A percentile compares a stretch with the other conserved stretches of the same genome.
phyloP scores from a whole-genome alignment of 2,113 vertebrate genomes.

The Sylvia atricapilla region DNA sequence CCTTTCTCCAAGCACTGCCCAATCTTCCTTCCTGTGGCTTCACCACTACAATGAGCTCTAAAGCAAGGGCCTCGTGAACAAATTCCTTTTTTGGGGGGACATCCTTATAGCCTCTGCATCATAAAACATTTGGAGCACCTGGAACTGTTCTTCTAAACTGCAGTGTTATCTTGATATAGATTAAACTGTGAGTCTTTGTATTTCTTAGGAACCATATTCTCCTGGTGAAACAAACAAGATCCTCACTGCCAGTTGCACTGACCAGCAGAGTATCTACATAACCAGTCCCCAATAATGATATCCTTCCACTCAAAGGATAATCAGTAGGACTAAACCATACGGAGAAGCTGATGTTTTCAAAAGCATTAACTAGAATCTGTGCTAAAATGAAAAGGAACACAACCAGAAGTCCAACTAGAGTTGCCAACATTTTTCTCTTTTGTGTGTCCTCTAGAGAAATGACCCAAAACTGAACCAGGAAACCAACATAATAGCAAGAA shows the following conservation, averaged over 20 bases:
- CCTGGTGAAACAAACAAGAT: not conserved
- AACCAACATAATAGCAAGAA: constrained; percentile 16
- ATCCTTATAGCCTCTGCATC: not conserved
- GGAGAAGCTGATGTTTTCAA: not conserved
- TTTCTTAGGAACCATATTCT: not conserved
- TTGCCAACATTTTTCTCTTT: constrained; percentile 15
- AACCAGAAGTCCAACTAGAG: not conserved
- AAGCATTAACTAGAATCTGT: not conserved
- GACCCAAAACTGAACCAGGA: constrained; percentile 28
- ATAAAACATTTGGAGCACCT: not conserved
- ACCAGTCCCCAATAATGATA: not conserved
- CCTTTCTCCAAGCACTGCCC: not conserved
- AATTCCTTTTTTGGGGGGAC: not conserved
- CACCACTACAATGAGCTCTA: not conserved
- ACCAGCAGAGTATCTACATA: not conserved
- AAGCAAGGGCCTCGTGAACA: not conserved
- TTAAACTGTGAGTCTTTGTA: not conserved
- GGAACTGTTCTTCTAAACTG: not conserved
- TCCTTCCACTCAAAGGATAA: not conserved
- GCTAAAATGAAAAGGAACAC: not conserved
- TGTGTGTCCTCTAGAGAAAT: not conserved
- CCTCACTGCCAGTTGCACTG: not conserved
- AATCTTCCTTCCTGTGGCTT: not conserved
- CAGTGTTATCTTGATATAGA: not conserved
- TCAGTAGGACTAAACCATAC: not conserved